A percentile compares a stretch with the other conserved stretches of the same genome.
phyloP scores from a whole-genome alignment of 2,113 vertebrate species.

The Chrysochloris asiatica region DNA sequence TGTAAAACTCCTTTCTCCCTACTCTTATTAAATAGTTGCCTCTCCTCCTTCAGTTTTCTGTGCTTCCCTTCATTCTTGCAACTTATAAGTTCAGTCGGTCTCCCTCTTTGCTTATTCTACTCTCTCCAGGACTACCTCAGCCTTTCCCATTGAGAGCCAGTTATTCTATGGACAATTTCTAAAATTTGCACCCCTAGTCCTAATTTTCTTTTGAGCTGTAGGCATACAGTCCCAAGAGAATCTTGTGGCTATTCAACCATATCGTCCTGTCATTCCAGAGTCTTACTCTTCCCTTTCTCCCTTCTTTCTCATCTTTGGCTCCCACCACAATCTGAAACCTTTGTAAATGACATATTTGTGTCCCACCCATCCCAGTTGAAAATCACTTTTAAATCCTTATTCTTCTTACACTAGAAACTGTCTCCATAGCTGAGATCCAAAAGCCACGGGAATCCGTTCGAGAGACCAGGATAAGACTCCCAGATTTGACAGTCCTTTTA shows the following conservation, averaged over 20 bases:
- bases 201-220: neutral
- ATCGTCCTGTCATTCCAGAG: neutral
- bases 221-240: neutral
- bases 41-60: neutral
- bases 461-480: neutral
- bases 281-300: neutral
- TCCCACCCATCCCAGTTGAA: neutral
- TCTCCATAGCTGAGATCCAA: slow-evolving; percentile 53
- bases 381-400: slow-evolving; percentile 34
- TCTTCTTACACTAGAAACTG: neutral
- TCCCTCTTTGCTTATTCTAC: neutral
- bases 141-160: neutral
- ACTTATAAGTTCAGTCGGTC: neutral
- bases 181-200: neutral
- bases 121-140: neutral
- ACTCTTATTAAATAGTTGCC: neutral
- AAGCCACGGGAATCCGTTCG: neutral
- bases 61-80: neutral
- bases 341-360: neutral
- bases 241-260: neutral
- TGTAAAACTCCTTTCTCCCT: neutral
- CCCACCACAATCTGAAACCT: neutral
- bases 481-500: neutral
- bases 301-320: neutral
- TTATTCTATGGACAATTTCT: neutral